Conservation (phyloP, 1,140 invertebrate genomes). For the Hylyphantes graminicola region DNA sequence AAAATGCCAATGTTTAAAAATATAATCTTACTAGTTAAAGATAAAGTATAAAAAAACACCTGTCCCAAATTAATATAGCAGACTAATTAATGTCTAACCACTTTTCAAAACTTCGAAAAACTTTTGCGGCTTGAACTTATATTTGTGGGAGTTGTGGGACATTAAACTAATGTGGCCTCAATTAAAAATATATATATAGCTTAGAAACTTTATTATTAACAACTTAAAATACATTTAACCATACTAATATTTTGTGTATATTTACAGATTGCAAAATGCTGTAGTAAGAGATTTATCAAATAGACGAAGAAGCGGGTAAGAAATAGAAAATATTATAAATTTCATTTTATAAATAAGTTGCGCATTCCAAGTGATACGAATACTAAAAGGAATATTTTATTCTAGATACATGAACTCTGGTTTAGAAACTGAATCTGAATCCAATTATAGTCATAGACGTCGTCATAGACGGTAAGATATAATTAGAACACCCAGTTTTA, state of each 20-base stretch:
- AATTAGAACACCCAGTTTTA: background rate
- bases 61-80: too few relatives aligned
- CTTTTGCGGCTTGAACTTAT: too few relatives aligned
- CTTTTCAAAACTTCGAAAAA: too few relatives aligned
- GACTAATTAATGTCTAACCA: too few relatives aligned
- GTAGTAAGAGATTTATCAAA: slow-evolving; percentile 62
- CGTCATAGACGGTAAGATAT: slow-evolving; percentile 70
- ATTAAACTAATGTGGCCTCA: too few relatives aligned
- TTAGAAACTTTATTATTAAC: too few relatives aligned
- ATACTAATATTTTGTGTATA: too few relatives aligned
- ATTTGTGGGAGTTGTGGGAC: too few relatives aligned
- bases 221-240: too few relatives aligned
- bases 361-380: background rate
- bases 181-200: too few relatives aligned
- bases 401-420: slow-evolving; percentile 69
- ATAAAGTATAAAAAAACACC: too few relatives aligned
- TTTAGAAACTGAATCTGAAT: slow-evolving; percentile 71
- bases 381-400: background rate
- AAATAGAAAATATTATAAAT: background rate
- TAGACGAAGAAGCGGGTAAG: slow-evolving; percentile 63
- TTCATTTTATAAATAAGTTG: background rate
- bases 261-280: slow-evolving; percentile 53
- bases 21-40: too few relatives aligned
- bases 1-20: background rate
- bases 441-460: slow-evolving; percentile 69